Evolutionary conservation across 2,113 vertebrate genomes (phyloP).

Genomic region (Symphodus melops): DNA sequence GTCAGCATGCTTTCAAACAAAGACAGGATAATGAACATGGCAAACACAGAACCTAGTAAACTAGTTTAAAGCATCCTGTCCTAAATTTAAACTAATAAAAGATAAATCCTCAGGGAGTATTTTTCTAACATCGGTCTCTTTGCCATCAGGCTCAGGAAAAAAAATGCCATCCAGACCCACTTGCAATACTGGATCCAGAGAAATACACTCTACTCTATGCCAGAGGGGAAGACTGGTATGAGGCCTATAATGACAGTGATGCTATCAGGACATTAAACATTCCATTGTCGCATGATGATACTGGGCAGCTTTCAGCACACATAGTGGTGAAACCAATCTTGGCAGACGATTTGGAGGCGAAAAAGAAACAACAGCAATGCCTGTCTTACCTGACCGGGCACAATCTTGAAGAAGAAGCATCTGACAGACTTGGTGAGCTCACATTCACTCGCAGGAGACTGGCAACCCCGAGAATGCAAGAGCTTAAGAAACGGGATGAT

Average conservation of each 20-base stretch:
- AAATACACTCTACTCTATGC: constrained; percentile 78
- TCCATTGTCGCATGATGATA: constrained; percentile 67
- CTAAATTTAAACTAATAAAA: too few relatives aligned
- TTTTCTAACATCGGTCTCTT: background rate
- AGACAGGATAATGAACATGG: background rate
- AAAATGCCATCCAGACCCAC: constrained; percentile 64
- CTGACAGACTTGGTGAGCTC: constrained; percentile 77
- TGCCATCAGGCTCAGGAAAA: constrained; percentile 68
- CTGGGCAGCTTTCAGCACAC: constrained; percentile 51
- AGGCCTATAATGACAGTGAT: constrained; percentile 84
- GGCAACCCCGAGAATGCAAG: constrained; percentile 70
- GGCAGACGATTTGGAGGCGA: constrained; percentile 59
- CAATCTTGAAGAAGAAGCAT: constrained; percentile 70
- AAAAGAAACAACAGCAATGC: constrained; percentile 45
- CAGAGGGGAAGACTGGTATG: constrained; percentile 75
- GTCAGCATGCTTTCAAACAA: too few relatives aligned
- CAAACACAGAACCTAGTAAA: too few relatives aligned
- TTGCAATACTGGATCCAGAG: constrained; percentile 78
- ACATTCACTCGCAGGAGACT: constrained; percentile 82
- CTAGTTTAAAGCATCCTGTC: too few relatives aligned
- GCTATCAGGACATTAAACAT: constrained; percentile 79
- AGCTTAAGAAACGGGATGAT: constrained; percentile 71
- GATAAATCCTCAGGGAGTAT: too few relatives aligned
- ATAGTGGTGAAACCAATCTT: constrained; percentile 65
- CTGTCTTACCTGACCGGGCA: constrained; percentile 79